Conservation (phyloP, 2,888 invertebrate genomes). For the Eristalis tenax region DNA sequence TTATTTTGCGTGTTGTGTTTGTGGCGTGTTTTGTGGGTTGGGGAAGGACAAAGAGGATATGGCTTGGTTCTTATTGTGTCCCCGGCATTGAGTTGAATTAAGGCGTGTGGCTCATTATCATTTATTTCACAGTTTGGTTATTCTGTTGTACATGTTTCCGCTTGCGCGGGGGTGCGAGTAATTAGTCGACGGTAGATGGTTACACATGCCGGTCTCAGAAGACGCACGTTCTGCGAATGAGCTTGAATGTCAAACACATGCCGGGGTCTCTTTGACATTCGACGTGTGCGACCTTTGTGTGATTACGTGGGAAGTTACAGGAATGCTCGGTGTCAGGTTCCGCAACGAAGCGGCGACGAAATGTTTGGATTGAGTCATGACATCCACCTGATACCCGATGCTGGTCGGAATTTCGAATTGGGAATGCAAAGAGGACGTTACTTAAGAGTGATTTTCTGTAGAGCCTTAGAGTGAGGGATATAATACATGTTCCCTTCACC, state of each 20-base stretch:
- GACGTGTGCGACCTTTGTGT: background rate
- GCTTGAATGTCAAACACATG: background rate
- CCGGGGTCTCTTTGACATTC: background rate
- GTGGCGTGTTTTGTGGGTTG: background rate
- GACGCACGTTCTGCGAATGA: background rate
- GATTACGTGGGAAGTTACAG: background rate
- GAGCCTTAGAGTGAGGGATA: too few species aligned
- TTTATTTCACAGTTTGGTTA: background rate
- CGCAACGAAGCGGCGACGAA: background rate
- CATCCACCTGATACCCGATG: background rate
- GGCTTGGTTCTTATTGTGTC: background rate
- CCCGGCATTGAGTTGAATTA: background rate
- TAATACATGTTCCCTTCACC: too few species aligned
- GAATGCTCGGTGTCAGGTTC: background rate
- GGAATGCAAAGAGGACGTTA: too few species aligned
- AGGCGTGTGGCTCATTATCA: background rate
- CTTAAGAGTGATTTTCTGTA: too few species aligned
- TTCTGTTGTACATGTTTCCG: background rate
- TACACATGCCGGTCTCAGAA: background rate
- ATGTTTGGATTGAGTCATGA: background rate
- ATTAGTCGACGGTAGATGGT: background rate
- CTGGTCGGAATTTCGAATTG: too few species aligned
- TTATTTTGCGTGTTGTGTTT: background rate
- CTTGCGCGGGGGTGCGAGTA: background rate
- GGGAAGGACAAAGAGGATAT: background rate